These are phyloP conservation scores for Drosophila cracens DNA, from an alignment of 2,888 invertebrate genomes.

Conservation along the genomic window DNA sequence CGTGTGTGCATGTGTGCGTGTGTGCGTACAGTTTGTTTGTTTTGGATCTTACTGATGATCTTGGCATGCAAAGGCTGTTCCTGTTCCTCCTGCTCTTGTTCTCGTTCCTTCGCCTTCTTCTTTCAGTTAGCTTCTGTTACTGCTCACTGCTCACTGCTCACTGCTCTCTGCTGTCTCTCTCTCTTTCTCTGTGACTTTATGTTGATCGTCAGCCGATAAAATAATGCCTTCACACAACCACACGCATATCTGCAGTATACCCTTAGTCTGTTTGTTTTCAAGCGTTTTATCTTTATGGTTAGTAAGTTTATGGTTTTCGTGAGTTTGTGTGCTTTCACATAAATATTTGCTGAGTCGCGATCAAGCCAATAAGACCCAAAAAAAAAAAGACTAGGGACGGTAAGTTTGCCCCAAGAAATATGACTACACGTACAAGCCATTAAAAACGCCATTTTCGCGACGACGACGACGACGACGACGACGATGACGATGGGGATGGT, in stretches of 20 bases:
- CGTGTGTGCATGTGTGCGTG: constrained; percentile 53
- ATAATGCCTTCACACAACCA: constrained; percentile 44
- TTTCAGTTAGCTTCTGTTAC: constrained; percentile 44
- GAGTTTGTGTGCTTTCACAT: constrained; percentile 74
- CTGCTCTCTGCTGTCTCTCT: constrained; percentile 29
- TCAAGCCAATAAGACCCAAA: constrained; percentile 47
- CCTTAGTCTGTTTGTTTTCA: constrained; percentile 42
- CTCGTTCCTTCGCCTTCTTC: constrained; percentile 8
- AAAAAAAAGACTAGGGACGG: constrained; percentile 41
- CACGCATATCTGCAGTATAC: constrained; percentile 13
- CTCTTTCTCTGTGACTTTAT: constrained; percentile 50
- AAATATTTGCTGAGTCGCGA: constrained; percentile 63
- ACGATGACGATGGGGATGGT: constrained; percentile 14
- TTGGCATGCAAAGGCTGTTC: constrained; percentile 25
- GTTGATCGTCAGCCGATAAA: constrained; percentile 68
- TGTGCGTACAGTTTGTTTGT: constrained; percentile 52
- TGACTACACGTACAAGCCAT: constrained; percentile 79
- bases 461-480: constrained; percentile 18
- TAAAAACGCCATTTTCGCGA: constrained; percentile 74
- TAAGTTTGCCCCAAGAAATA: constrained; percentile 68
- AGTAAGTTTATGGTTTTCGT: constrained; percentile 77
- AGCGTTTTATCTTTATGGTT: constrained; percentile 77
- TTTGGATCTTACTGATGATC: constrained; percentile 38
- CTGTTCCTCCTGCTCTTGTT: constrained; percentile 13
- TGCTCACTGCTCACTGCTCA: constrained; percentile 26